Conservation (phyloP, 2,797 vertebrate species). For the Lemur catta region DNA sequence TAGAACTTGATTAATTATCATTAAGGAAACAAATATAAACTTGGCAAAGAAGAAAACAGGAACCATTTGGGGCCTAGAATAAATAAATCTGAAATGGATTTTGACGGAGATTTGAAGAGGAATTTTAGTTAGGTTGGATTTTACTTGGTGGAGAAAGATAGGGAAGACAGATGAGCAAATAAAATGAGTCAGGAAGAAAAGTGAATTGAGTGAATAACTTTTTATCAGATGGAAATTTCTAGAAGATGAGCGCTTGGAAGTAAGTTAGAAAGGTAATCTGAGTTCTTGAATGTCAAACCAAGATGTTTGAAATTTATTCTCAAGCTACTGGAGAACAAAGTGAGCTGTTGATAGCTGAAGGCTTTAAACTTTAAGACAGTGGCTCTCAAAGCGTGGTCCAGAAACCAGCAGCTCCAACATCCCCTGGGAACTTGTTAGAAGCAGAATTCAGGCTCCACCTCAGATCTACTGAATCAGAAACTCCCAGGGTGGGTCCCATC, state of each 20-base stretch:
- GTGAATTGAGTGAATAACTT: background rate
- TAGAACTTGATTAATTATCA: background rate
- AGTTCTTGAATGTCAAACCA: background rate
- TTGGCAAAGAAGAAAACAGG: background rate
- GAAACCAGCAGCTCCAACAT: too few relatives aligned
- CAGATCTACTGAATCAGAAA: background rate
- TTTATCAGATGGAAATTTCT: conserved; percentile 38
- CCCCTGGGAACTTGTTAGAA: background rate
- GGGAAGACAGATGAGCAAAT: background rate
- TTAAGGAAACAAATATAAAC: background rate
- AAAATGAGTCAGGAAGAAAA: background rate
- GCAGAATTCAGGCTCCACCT: background rate
- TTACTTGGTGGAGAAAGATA: background rate
- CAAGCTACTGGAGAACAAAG: background rate
- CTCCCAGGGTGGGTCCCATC: background rate
- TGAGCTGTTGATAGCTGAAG: background rate
- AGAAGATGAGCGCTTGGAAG: background rate
- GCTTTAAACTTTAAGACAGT: background rate
- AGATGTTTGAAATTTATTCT: background rate
- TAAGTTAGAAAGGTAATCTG: background rate
- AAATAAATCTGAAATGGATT: background rate
- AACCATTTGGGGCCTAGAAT: background rate
- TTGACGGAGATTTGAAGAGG: background rate
- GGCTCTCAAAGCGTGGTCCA: background rate
- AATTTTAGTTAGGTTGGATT: background rate